phyloP scores from a whole-genome alignment of 2,888 invertebrate species.

The Geotrupes spiniger region DNA sequence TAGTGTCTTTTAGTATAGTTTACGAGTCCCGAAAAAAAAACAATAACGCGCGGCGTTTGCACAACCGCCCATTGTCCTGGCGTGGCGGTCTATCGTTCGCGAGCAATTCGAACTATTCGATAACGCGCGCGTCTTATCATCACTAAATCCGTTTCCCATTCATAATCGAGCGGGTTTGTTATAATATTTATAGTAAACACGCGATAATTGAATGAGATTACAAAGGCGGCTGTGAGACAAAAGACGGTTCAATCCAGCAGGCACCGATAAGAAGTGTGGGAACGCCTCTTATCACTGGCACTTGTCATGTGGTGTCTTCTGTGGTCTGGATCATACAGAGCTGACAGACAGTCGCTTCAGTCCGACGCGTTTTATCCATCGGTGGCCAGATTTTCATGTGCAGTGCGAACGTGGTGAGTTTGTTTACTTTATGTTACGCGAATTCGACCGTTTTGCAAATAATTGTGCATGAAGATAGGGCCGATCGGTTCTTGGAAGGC shows the following conservation, averaged over 20 bases:
- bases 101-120: too few species aligned
- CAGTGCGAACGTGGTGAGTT: neutral
- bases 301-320: conserved; percentile 36
- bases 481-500: too few species aligned
- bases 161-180: neutral
- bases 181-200: conserved; percentile 18
- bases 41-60: too few species aligned
- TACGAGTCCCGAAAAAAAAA: too few species aligned
- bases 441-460: too few species aligned
- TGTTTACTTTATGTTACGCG: too few species aligned
- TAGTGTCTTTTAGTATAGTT: too few species aligned
- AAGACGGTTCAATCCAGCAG: conserved; percentile 23
- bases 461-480: too few species aligned
- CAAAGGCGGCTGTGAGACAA: conserved; percentile 28
- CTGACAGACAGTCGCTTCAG: conserved; percentile 12
- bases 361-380: neutral
- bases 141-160: conserved; percentile 5
- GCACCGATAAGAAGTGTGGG: conserved; percentile 32
- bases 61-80: too few species aligned
- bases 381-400: neutral
- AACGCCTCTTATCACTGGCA: conserved; percentile 31
- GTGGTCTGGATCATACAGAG: conserved; percentile 21
- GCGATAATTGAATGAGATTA: conserved; percentile 27
- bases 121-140: conserved; percentile 7
- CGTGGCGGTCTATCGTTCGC: too few species aligned